Evolutionary conservation across 2,113 vertebrate species (phyloP).

Genomic region (Tachysurus vachellii): DNA sequence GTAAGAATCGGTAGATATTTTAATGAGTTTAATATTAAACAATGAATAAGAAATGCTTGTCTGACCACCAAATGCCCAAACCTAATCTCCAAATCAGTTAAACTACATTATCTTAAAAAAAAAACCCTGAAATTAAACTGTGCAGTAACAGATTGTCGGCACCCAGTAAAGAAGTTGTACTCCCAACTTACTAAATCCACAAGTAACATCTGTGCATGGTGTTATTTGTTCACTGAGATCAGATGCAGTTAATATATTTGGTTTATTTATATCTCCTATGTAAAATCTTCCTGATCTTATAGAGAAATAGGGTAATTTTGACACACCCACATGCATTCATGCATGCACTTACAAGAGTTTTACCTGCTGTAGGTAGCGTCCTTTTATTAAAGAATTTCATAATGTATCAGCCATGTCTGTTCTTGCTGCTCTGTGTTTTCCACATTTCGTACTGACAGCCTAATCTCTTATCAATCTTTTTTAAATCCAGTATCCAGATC

Average conservation of each 20-base stretch:
- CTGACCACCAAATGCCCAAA: not conserved
- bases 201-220: not conserved
- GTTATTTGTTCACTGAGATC: not conserved
- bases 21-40: not conserved
- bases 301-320: not conserved
- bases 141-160: not conserved
- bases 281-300: not conserved
- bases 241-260: not conserved
- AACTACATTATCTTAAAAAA: not conserved
- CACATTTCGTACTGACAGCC: not conserved
- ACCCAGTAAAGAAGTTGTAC: not conserved
- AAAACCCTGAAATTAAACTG: not conserved
- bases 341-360: conserved; percentile 13
- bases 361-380: conserved; percentile 4
- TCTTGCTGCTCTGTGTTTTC: not conserved
- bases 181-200: not conserved
- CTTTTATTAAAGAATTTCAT: conserved; percentile 1
- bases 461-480: not conserved
- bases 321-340: conserved; percentile 3
- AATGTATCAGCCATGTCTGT: not conserved
- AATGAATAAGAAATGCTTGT: not conserved
- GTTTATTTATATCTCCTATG: conserved; percentile 2
- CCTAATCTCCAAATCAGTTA: not conserved
- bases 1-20: not conserved
- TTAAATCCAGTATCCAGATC: not conserved